Percentiles rank a stretch among this genome's conserved stretches.
These are phyloP conservation scores for Chironomus riparius DNA, from an alignment of 2,888 invertebrate species.

Conservation along the genomic window DNA sequence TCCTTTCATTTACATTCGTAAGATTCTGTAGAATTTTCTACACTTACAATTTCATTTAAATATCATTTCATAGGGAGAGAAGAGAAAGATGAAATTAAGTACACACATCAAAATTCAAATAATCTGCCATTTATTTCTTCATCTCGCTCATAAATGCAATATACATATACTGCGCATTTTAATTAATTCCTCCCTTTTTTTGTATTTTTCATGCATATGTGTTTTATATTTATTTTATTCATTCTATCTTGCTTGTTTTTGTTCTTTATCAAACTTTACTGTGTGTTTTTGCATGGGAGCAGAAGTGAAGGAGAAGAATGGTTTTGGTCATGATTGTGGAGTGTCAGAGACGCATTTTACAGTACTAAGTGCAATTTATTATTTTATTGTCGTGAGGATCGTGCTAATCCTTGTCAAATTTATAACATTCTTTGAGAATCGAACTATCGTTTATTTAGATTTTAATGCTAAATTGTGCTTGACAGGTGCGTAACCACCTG, in stretches of 20 bases:
- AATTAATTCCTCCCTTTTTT: constrained; percentile 28
- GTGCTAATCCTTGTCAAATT: no score
- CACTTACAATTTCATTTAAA: no score
- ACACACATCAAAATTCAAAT: constrained; percentile 25
- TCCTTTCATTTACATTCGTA: background rate
- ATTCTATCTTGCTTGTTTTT: background rate
- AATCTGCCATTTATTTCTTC: constrained; percentile 26
- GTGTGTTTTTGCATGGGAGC: constrained; percentile 22
- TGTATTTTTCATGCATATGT: background rate
- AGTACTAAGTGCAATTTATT: no score
- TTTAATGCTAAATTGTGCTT: no score
- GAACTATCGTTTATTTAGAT: no score
- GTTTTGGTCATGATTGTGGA: no score
- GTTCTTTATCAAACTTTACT: background rate
- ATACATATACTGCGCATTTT: constrained; percentile 24
- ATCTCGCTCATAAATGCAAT: background rate
- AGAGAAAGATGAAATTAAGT: background rate
- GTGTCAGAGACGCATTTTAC: no score
- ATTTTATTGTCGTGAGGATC: no score
- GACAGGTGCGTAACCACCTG: no score
- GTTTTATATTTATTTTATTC: constrained; percentile 12
- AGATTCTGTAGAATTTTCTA: background rate
- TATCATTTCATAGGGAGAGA: no score
- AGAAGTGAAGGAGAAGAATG: background rate
- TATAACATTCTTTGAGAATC: no score